phyloP scores from a whole-genome alignment of 2,797 vertebrate genomes.

The Stomatorhinus walkeri region DNA sequence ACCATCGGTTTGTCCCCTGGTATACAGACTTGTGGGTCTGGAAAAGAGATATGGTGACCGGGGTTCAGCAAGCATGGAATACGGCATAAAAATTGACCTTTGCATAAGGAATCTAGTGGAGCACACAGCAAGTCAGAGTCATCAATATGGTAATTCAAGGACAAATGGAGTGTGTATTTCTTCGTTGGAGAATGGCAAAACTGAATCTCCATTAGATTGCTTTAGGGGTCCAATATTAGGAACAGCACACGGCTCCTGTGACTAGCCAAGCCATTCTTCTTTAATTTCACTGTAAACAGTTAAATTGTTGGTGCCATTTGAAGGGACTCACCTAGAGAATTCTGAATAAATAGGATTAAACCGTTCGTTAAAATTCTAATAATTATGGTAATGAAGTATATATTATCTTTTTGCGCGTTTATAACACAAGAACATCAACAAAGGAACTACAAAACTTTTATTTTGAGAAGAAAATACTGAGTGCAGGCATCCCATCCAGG shows the following conservation, averaged over 20 bases:
- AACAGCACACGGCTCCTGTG: background rate
- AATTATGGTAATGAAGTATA: background rate
- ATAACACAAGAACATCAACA: background rate
- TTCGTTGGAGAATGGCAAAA: background rate
- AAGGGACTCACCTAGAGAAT: background rate
- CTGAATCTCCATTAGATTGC: background rate
- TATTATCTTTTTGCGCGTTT: background rate
- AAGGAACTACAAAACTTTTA: background rate
- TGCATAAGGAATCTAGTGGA: background rate
- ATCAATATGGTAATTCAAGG: background rate
- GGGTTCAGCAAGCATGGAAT: background rate
- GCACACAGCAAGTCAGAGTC: background rate
- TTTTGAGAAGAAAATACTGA: background rate
- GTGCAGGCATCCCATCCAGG: background rate
- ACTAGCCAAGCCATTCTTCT: background rate
- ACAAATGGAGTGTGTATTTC: background rate
- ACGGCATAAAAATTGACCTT: background rate
- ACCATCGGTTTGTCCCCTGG: background rate
- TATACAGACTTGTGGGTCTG: background rate
- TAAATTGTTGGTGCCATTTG: background rate
- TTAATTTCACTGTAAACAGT: background rate
- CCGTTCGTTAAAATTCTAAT: background rate
- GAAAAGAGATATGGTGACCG: background rate
- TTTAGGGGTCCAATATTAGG: background rate
- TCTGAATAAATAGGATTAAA: background rate